A percentile compares a stretch with the other conserved stretches of the same genome.
Evolutionary conservation across 2,888 invertebrate genomes (phyloP).

Genomic region (Odontocolon sp.): DNA sequence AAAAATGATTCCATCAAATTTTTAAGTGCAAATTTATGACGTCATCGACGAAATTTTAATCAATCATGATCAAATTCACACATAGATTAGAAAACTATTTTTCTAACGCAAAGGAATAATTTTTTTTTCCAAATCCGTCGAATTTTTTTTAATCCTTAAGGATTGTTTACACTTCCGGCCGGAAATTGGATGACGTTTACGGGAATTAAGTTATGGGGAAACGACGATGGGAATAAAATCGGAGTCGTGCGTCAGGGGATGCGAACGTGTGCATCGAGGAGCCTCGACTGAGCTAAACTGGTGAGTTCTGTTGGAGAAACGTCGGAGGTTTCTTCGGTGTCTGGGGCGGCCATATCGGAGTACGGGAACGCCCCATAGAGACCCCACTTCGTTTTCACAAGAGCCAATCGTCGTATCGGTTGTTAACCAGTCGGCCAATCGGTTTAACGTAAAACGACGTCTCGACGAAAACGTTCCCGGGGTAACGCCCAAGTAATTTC

Average conservation of each 20-base stretch:
- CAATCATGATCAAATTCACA: no score
- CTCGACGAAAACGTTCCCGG: conserved; percentile 65
- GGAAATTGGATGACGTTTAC: no score
- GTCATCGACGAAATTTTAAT: no score
- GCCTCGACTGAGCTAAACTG: conserved; percentile 73
- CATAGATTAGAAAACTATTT: no score
- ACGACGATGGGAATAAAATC: no score
- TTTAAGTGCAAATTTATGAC: no score
- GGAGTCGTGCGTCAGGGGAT: conserved; percentile 41
- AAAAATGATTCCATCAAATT: no score
- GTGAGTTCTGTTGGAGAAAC: conserved; percentile 57
- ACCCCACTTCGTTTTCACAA: conserved; percentile 66
- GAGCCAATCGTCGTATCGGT: conserved; percentile 57
- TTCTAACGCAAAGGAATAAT: no score
- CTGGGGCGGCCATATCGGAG: conserved; percentile 78
- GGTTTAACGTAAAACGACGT: conserved; percentile 62
- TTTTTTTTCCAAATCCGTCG: no score
- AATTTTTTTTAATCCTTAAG: no score
- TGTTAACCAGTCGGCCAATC: conserved; percentile 64
- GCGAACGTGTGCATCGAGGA: conserved; percentile 70
- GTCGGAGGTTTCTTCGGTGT: conserved; percentile 56
- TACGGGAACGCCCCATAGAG: conserved; percentile 69
- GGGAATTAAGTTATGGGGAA: no score
- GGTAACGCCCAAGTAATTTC: conserved; percentile 79
- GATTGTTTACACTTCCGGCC: no score